Conservation (phyloP, 2,888 invertebrate genomes). For the Chirona hameri region DNA sequence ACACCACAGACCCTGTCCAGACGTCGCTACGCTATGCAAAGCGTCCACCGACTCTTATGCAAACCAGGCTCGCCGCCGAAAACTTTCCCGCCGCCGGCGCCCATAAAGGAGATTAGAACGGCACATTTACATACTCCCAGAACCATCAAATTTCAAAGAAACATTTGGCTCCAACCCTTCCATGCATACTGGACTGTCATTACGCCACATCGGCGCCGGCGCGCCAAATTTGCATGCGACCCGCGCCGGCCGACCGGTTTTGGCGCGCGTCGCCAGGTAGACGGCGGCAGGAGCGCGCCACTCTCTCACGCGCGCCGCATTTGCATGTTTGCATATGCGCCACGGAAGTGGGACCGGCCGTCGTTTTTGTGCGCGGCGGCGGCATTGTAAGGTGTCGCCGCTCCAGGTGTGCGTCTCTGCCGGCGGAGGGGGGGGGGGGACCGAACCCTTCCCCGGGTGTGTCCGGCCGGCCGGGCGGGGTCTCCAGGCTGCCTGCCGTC, state of each 20-base stretch:
- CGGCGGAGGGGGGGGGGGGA: not conserved
- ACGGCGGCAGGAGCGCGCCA: not conserved
- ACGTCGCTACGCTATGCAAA: not conserved
- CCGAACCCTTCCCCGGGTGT: too few species aligned
- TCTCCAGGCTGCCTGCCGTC: too few species aligned
- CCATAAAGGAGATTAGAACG: not conserved
- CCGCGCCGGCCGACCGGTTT: constrained; percentile 3
- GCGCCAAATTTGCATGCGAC: not conserved
- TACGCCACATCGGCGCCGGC: not conserved
- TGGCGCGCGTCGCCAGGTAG: constrained; percentile 12
- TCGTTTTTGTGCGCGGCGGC: not conserved
- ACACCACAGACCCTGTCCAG: not conserved
- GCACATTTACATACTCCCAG: constrained; percentile 5
- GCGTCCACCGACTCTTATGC: not conserved
- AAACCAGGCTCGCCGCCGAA: not conserved
- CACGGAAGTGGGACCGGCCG: not conserved
- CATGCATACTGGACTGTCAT: not conserved
- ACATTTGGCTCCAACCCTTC: constrained; percentile 4
- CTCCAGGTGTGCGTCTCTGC: not conserved
- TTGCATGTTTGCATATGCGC: constrained; percentile 9
- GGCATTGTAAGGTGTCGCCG: not conserved
- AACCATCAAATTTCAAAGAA: constrained; percentile 2
- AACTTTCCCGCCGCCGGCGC: not conserved
- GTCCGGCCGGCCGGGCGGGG: too few species aligned
- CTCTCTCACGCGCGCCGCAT: not conserved